Conservation (phyloP, 2,888 invertebrate genomes). For the Lasioglossum figueresi region DNA sequence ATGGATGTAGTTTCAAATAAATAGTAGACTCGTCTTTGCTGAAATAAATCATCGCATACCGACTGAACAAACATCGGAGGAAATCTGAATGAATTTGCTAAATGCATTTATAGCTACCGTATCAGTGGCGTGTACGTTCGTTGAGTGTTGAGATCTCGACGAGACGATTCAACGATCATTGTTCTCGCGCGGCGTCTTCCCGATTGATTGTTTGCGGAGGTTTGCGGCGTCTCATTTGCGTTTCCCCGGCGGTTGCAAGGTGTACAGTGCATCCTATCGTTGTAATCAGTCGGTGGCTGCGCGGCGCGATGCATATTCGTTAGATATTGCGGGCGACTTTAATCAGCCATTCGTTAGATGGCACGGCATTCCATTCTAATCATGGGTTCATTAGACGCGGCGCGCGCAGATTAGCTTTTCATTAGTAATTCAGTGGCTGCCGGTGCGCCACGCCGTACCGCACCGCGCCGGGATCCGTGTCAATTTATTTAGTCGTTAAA, state of each 20-base stretch:
- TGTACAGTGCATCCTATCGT: not conserved
- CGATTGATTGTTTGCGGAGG: not conserved
- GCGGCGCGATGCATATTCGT: constrained; percentile 27
- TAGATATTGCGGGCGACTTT: constrained; percentile 39
- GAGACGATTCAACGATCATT: not conserved
- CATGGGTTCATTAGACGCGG: constrained; percentile 41
- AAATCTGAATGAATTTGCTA: no score
- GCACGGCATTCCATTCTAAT: constrained; percentile 43
- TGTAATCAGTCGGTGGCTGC: constrained; percentile 18
- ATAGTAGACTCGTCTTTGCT: no score
- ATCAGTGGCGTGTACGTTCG: no score
- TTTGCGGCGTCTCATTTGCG: not conserved
- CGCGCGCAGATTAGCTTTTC: constrained; percentile 33
- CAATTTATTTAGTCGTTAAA: constrained; percentile 10
- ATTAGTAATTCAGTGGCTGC: constrained; percentile 6
- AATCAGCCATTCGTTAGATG: constrained; percentile 49
- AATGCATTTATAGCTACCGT: no score
- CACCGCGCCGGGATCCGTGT: not conserved
- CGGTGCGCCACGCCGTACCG: not conserved
- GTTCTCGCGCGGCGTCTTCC: not conserved
- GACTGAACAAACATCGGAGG: no score
- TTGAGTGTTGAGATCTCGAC: no score
- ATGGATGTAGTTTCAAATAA: no score
- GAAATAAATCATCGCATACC: no score
- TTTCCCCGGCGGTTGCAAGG: not conserved